phyloP scores from a whole-genome alignment of 2,888 invertebrate genomes.

The Endomychus coccineus region DNA sequence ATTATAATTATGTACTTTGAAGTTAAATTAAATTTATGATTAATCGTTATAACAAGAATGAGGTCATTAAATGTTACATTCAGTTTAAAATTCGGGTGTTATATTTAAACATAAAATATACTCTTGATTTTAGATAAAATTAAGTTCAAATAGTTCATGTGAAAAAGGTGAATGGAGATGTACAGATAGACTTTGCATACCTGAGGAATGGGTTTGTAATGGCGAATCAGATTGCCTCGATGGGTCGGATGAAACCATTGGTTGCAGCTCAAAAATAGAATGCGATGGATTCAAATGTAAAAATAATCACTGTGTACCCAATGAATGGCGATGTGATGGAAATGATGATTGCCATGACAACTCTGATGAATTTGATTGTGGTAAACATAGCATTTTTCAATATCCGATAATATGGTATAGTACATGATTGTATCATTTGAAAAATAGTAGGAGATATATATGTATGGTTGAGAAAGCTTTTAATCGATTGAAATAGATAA shows the following conservation, averaged over 20 bases:
- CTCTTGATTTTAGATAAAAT: neutral
- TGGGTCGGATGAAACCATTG: conserved; percentile 40
- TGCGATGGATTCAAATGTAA: conserved; percentile 59
- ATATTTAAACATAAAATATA: too few species aligned
- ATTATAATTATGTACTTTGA: too few species aligned
- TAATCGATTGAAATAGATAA: too few species aligned
- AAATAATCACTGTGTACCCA: conserved; percentile 49
- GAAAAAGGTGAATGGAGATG: conserved; percentile 36
- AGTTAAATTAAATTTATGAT: too few species aligned
- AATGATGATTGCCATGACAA: conserved; percentile 52
- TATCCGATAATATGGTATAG: too few species aligned
- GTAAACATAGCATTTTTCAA: too few species aligned
- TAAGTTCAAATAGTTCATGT: conserved; percentile 23
- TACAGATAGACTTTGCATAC: conserved; percentile 32
- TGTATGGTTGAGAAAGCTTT: too few species aligned
- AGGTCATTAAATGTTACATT: too few species aligned
- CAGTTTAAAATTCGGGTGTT: too few species aligned
- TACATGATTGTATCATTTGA: too few species aligned
- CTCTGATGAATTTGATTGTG: conserved; percentile 49
- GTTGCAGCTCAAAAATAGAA: conserved; percentile 40
- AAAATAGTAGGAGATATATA: too few species aligned
- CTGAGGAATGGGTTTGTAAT: conserved; percentile 40
- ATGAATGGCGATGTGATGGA: conserved; percentile 51
- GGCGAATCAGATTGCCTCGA: conserved; percentile 40
- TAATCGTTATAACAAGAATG: too few species aligned